Evolutionary conservation across 2,797 vertebrate species (phyloP).

Genomic region (Semotilus atromaculatus): DNA sequence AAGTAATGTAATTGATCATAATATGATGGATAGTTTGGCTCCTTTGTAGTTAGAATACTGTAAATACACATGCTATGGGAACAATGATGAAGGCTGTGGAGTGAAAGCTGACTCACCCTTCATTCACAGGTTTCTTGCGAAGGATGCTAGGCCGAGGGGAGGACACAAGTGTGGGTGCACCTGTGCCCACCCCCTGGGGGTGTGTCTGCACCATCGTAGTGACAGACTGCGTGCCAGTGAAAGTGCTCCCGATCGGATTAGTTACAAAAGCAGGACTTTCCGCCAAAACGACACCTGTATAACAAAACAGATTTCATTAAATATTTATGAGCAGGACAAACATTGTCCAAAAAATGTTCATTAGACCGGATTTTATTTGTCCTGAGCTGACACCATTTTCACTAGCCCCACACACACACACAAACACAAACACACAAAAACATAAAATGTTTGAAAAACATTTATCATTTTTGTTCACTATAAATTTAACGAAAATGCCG

Average conservation of each 20-base stretch:
- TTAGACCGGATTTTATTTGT: background rate
- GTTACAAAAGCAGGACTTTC: conserved; percentile 92
- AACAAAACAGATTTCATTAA: background rate
- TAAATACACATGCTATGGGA: background rate
- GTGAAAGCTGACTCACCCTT: conserved; percentile 82
- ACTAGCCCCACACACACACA: background rate
- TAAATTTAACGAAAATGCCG: too few species aligned
- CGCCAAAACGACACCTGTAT: conserved; percentile 86
- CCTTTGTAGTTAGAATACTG: background rate
- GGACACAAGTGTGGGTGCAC: conserved; percentile 87
- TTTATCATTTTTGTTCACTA: too few species aligned
- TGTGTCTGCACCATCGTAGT: conserved; percentile 94
- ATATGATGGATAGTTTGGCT: background rate
- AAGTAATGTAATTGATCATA: background rate
- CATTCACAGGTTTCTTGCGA: conserved; percentile 93
- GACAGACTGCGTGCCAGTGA: conserved; percentile 86
- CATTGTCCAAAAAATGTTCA: background rate
- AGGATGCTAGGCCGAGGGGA: conserved; percentile 97
- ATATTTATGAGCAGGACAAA: conserved; percentile 46
- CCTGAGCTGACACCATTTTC: background rate
- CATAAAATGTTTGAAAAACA: too few species aligned
- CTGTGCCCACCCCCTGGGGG: conserved; percentile 85
- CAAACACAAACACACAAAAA: too few species aligned
- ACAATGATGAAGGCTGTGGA: background rate
- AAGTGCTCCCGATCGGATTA: conserved; percentile 91